These are phyloP conservation scores for Formica exsecta DNA, from an alignment of 1,140 invertebrate genomes.

Conservation along the genomic window DNA sequence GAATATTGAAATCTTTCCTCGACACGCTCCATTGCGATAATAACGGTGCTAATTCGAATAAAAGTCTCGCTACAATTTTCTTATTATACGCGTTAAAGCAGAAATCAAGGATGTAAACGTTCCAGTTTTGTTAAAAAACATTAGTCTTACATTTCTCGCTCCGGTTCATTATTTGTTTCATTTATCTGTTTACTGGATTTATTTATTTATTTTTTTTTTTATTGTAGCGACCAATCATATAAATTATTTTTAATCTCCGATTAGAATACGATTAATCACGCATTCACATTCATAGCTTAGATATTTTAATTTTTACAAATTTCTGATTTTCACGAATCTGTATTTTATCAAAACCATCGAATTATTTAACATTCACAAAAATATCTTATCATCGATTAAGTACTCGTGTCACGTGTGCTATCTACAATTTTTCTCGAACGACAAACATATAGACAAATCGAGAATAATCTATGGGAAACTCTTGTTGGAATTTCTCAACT, in stretches of 20 bases:
- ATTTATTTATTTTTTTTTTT: too few species aligned
- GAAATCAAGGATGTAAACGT: neutral
- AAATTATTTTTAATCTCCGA: too few species aligned
- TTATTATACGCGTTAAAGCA: neutral
- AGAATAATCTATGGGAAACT: neutral
- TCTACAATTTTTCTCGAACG: neutral
- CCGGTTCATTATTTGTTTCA: neutral
- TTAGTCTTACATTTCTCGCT: neutral
- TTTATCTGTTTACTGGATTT: too few species aligned
- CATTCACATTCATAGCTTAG: too few species aligned
- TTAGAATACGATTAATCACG: too few species aligned
- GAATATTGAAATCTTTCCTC: slow-evolving; percentile 46
- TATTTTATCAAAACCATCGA: neutral
- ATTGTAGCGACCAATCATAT: too few species aligned
- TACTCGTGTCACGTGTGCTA: neutral
- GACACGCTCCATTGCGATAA: neutral
- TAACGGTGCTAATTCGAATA: slow-evolving; percentile 38
- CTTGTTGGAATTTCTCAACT: neutral
- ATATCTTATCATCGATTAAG: neutral
- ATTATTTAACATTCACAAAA: neutral
- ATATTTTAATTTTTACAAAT: too few species aligned
- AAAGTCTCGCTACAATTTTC: slow-evolving; percentile 33
- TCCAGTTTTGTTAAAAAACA: slow-evolving; percentile 4
- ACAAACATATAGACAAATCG: neutral
- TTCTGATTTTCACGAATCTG: too few species aligned